Evolutionary conservation across 2,797 vertebrate species (phyloP).

Genomic region (Rachycentron canadum): DNA sequence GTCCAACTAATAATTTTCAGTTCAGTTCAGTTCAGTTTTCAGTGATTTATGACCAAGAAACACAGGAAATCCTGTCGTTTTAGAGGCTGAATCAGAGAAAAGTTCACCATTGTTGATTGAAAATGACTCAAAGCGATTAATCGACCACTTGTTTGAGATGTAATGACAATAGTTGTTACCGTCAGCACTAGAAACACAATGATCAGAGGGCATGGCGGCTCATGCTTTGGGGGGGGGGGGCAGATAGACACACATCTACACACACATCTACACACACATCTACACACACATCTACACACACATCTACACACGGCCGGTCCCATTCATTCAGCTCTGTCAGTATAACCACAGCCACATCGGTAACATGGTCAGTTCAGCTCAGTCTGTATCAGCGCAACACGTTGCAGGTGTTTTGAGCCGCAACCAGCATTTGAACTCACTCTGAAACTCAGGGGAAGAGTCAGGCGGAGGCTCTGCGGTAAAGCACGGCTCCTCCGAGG

Average conservation of each 20-base stretch:
- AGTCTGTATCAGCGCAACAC: no score
- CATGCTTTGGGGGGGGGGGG: background rate
- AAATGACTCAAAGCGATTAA: background rate
- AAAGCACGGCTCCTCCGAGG: background rate
- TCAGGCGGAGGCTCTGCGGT: background rate
- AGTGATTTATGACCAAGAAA: no score
- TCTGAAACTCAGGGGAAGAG: constrained; percentile 36
- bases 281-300: background rate
- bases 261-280: no score
- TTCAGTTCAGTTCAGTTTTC: no score
- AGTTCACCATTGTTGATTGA: background rate
- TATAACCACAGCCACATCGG: no score
- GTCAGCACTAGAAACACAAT: background rate
- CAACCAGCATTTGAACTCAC: background rate
- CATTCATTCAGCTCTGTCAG: no score
- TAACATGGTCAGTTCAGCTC: background rate
- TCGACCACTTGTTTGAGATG: no score
- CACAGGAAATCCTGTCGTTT: background rate
- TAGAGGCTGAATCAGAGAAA: background rate
- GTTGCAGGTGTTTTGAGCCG: background rate
- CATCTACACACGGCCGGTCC: background rate
- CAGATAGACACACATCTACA: no score
- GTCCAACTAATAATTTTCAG: no score
- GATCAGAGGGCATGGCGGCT: background rate
- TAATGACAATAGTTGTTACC: no score